A percentile compares a stretch with the other conserved stretches of the same genome.
Conservation (phyloP, 2,113 vertebrate species). For the Tachycineta bicolor region DNA sequence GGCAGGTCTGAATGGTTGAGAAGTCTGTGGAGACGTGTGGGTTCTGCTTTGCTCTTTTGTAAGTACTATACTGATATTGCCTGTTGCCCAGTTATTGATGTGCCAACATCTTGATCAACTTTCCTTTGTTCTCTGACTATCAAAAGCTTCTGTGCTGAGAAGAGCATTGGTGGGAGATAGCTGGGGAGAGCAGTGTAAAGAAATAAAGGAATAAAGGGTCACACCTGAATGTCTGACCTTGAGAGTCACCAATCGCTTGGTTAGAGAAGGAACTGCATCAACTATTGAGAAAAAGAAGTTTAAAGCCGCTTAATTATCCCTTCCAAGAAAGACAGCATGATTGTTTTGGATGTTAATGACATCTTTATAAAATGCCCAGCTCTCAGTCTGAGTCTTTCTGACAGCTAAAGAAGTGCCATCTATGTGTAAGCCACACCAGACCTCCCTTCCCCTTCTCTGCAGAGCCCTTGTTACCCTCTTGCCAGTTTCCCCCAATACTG, state of each 20-base stretch:
- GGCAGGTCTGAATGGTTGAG: not conserved
- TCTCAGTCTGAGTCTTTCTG: not conserved
- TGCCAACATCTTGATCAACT: not conserved
- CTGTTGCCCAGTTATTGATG: not conserved
- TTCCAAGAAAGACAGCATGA: not conserved
- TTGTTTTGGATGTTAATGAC: not conserved
- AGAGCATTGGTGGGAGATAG: not conserved
- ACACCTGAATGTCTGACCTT: not conserved
- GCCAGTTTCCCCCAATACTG: not conserved
- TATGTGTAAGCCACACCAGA: not conserved
- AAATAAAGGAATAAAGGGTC: not conserved
- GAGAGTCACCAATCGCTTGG: not conserved
- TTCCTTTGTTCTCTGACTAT: not conserved
- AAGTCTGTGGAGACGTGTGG: not conserved
- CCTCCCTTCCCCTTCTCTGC: not conserved
- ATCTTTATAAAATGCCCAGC: not conserved
- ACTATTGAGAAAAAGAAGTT: not conserved
- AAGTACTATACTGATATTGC: not conserved
- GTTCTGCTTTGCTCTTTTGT: not conserved
- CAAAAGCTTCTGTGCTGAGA: not conserved
- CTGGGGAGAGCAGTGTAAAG: not conserved
- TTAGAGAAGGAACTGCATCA: not conserved
- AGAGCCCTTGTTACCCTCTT: not conserved
- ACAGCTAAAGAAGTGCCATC: not conserved
- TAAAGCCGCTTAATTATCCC: not conserved